Base-by-base conservation (phyloP, 2,113 vertebrate genomes). In the Collichthys lucidus region DNA sequence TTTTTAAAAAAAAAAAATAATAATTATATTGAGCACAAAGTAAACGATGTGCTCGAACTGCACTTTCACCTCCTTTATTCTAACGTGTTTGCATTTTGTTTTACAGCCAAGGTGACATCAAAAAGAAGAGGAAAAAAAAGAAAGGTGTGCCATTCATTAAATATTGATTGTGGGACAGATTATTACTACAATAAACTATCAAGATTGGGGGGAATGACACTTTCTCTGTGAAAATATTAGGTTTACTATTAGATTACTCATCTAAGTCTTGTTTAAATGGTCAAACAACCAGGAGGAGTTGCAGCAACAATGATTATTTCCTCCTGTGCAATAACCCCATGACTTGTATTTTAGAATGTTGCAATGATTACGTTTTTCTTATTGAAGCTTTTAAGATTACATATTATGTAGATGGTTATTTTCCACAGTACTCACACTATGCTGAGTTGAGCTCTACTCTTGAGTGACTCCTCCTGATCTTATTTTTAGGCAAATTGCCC, bases 121-220 rank as follows among this genome's bases (percentile, higher is more conserved):
- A 98, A 83, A 99, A 98, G 92, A 99, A 99, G 94, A 99, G 92
- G 95, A 99, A 98, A 72, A 99, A 99, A 83, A 99, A 99, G 95
- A 99, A 98, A 90, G 97, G 98, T 98, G 89, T 76, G 91, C 26
- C 11, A 5, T 35, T n/a, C 0, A 19, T 67, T 40, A 42, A 2
- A 56, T 31, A 5, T 4, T 26, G 3, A 35, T 46, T 40, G 31
- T 52, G 42, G 5, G 40, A 78, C 4, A 11, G 70, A 29, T 73
- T 64, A 9, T 44, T 63, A 22, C 3, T 6, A 44, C 22, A 63
- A 62, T 14, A 62, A n/a, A n/a, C 14, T 14, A 8, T 52, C 8
- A 40, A 40, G 7, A 40, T 56, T 24, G 3, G 20, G 17, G 52
- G n/a, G 3, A 8, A 52, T 35, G 10, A 9, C 60, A 6, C 22